Evolutionary conservation across 2,113 vertebrate species (phyloP).

Genomic region (Gobius niger): DNA sequence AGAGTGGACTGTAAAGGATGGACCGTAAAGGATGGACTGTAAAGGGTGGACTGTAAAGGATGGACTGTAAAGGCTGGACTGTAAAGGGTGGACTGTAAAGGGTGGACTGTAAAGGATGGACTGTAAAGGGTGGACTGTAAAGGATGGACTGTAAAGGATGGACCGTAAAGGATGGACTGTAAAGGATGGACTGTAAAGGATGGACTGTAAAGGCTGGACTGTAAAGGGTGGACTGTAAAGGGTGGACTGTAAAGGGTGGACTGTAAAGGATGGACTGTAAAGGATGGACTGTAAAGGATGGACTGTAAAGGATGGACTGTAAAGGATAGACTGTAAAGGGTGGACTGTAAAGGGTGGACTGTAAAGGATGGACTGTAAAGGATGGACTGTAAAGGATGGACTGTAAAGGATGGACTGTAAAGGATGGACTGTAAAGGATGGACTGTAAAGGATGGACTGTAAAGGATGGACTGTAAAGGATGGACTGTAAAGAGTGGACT

Average conservation of each 20-base stretch:
- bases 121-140: too few species aligned
- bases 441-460: constrained; percentile 90
- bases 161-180: constrained; percentile 92
- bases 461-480: constrained; percentile 87
- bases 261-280: constrained; percentile 87
- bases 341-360: constrained; percentile 95
- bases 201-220: constrained; percentile 85
- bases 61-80: constrained; percentile 85
- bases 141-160: constrained; percentile 87
- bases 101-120: constrained; percentile 88
- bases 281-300: constrained; percentile 88
- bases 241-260: constrained; percentile 88
- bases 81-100: too few species aligned
- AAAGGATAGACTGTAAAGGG: too few species aligned
- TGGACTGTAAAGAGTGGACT: constrained; percentile 85
- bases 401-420: constrained; percentile 87
- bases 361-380: constrained; percentile 85
- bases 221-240: too few species aligned
- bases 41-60: too few species aligned
- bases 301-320: constrained; percentile 90
- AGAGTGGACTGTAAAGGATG: too few species aligned
- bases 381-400: constrained; percentile 89
- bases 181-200: constrained; percentile 87
- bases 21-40: constrained; percentile 90
- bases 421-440: constrained; percentile 88